phyloP scores from a whole-genome alignment of 1,140 invertebrate species.

The Pristionchus pacificus region DNA sequence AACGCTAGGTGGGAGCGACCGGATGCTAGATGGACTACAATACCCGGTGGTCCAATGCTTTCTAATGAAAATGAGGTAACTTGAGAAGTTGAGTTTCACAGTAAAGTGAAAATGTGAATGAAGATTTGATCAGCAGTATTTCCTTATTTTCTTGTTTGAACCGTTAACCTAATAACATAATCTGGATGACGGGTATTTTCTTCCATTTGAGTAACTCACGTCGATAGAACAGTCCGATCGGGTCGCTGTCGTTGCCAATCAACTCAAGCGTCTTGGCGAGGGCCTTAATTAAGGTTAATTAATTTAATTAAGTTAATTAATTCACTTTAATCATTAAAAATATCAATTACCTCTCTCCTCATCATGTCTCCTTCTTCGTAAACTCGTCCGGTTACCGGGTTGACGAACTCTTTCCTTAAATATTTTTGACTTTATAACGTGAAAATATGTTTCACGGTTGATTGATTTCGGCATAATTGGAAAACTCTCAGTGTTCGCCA shows the following conservation, averaged over 20 bases:
- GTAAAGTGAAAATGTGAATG: too few relatives aligned
- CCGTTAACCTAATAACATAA: too few relatives aligned
- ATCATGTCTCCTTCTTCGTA: constrained; percentile 60
- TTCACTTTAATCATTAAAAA: too few relatives aligned
- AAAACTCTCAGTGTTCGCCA: not conserved
- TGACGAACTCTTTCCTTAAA: constrained; percentile 50
- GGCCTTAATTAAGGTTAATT: too few relatives aligned
- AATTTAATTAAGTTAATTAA: too few relatives aligned
- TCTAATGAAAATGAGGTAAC: too few relatives aligned
- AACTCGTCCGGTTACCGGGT: constrained; percentile 55
- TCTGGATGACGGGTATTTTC: not conserved
- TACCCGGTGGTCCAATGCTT: too few relatives aligned
- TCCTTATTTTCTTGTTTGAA: too few relatives aligned
- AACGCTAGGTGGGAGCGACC: too few relatives aligned
- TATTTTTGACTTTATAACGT: not conserved
- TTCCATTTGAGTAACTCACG: not conserved
- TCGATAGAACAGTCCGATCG: constrained; percentile 55
- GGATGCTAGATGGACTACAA: too few relatives aligned
- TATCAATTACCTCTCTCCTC: constrained; percentile 41
- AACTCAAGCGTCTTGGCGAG: constrained; percentile 59
- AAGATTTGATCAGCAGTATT: too few relatives aligned
- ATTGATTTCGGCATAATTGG: not conserved
- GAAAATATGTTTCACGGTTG: not conserved
- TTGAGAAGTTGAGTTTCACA: too few relatives aligned
- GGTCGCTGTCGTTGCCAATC: constrained; percentile 52